A percentile compares a stretch with the other conserved stretches of the same genome.
Conservation (phyloP, 2,113 vertebrate genomes). For the Seriola rivoliana region DNA sequence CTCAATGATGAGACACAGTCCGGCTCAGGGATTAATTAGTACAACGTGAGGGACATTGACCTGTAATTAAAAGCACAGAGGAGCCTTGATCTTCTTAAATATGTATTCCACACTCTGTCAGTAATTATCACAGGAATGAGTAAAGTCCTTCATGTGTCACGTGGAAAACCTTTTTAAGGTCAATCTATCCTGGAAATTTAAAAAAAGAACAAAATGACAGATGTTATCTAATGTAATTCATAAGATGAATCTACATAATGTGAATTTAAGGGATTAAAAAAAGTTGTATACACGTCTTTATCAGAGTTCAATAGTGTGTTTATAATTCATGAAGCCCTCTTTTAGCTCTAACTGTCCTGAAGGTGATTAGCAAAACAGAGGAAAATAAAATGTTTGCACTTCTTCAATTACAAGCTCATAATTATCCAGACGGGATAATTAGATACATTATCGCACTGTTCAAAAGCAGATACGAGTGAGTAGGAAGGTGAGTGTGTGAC, state of each 20-base stretch:
- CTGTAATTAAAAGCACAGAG: slow-evolving; percentile 37
- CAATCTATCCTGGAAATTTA: background rate
- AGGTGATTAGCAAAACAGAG: slow-evolving; percentile 27
- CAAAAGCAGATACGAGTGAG: slow-evolving; percentile 50
- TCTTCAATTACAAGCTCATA: slow-evolving; percentile 49
- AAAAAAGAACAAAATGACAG: too few species aligned
- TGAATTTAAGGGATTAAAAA: background rate
- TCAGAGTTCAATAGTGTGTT: background rate
- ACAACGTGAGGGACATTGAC: slow-evolving; percentile 9
- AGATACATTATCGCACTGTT: slow-evolving; percentile 55
- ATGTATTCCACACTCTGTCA: background rate
- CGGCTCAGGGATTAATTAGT: slow-evolving; percentile 49
- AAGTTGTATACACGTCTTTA: background rate
- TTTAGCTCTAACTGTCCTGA: background rate
- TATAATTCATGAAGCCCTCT: background rate
- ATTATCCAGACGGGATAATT: slow-evolving; percentile 49
- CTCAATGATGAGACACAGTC: slow-evolving; percentile 19
- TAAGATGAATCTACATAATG: background rate
- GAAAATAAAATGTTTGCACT: slow-evolving; percentile 43
- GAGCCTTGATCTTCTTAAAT: slow-evolving; percentile 17
- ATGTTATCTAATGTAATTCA: background rate
- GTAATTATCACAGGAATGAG: background rate
- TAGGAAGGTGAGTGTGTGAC: slow-evolving; percentile 67
- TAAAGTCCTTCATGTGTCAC: background rate
- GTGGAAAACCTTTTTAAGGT: background rate